Evolutionary conservation across 2,113 vertebrate species (phyloP).

Genomic region (Agapornis roseicollis): DNA sequence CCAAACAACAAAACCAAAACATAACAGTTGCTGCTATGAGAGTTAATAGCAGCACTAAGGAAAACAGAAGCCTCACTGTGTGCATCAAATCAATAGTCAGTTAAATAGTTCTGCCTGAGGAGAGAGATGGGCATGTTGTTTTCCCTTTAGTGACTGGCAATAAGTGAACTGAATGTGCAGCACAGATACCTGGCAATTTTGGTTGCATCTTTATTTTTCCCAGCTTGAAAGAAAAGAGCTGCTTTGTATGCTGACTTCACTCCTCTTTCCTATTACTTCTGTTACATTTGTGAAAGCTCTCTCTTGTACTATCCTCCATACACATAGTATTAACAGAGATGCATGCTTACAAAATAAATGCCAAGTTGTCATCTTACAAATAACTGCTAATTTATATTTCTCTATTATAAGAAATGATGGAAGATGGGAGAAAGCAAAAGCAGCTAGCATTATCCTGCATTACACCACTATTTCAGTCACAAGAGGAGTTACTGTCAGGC

Average conservation of each 20-base stretch:
- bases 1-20: neutral
- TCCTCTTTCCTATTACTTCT: neutral
- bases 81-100: neutral
- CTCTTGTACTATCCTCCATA: neutral
- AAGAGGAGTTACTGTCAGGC: neutral
- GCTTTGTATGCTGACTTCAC: neutral
- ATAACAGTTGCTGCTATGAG: neutral
- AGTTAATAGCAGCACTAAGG: neutral
- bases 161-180: neutral
- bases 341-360: constrained; percentile 26
- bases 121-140: neutral
- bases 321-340: constrained; percentile 1
- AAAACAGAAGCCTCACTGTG: neutral
- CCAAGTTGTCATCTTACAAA: neutral
- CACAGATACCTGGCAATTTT: neutral
- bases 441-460: neutral
- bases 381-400: neutral
- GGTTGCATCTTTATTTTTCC: neutral
- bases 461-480: neutral
- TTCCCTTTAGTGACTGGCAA: neutral
- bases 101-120: neutral
- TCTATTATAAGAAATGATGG: neutral
- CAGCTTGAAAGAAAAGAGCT: neutral
- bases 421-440: neutral
- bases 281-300: neutral